Base-by-base conservation (phyloP, 2,113 vertebrate species). In the Glaucidium brasilianum region DNA sequence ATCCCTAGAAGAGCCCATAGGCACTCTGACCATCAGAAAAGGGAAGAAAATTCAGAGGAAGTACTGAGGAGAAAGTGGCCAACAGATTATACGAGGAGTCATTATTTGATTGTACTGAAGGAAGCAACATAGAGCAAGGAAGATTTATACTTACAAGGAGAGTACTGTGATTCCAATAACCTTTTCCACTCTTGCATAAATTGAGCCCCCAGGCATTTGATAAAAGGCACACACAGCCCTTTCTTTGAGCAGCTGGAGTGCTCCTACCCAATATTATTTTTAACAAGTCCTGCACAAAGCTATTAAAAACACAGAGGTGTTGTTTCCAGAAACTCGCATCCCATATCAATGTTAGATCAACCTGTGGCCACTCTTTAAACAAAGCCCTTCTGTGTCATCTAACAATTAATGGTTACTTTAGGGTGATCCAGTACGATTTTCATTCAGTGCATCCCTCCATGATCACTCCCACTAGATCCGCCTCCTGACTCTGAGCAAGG, bases 141-240 rank as follows among this genome's bases (percentile, higher is more conserved):
- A 86, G 88, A 92, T 78, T 90, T 87, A 77, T 91, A 66, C 55
- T 85, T 83, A 4, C 2, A 50, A 63, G 56, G 21, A 85, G 14
- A 83, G 20, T 52, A 60, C 59, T 60, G 88, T 27, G 96, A 92
- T 93, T 96, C 85, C 85, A 94, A 47, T 76, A 90, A 93, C 94
- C 90, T 96, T 43, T 92, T 95, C 73, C 82, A 95, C 75, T 95
- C 86, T 90, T 66, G 47, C 75, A 88, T 32, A 93, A 93, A 94
- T 86, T 90, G 90, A 96, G 68, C 90, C 94, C 90, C 32, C 68
- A 94, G 92, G 92, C 82, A 77, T 45, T 53, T 47, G 67, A 88
- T 47, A 74, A 80, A 74, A 88, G 37, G 59, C 73, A 73, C 10
- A 35, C 67, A 85, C 8, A 23, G 71, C 13, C n/a, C 37, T 74